Base-by-base conservation (phyloP, 1,140 invertebrate species). In the Tetragnatha versicolor region DNA sequence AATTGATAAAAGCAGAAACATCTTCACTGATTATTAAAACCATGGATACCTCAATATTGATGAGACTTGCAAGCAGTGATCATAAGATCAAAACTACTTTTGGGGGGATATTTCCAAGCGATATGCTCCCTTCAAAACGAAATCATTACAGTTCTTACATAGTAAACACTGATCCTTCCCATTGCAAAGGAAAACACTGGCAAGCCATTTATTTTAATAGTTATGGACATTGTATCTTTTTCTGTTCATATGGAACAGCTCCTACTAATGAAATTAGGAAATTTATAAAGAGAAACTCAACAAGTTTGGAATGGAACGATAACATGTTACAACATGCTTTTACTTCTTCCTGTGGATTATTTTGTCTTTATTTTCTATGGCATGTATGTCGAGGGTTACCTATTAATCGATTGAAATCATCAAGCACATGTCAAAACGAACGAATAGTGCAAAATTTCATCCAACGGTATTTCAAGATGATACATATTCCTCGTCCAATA, bases 11-110 rank as follows among this genome's bases (percentile, higher is more conserved):
- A 35, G 29, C 14, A 61, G 58, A 61, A 61, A 37, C 20, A 20
- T 61, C 17, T 61, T 61, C 31, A 61, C 12, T 9, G 58, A 61
- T n/a, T 61, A 37, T 61, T 61, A 61, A 37, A 25, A 3, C 37
- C 31, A 61, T 37, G 58, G 33, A 37, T 14, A 61, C 17, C 4
- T n/a, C 22, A 20, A 33, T 33, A 3, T 37, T 61, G 14, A 20
- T 35, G 22, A 33, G 31, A 35, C 22, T 35, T 35, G 33, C n/a
- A 37, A 29, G 29, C 7, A 37, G 17, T 0, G 58, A 61, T 37
- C 14, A 6, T n/a, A 33, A 37, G 20, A 61, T 61, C 9, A 61
- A 61, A 22, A 37, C 6, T 4, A 37, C 29, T 14, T 61, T 61
- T 61, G 58, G 31, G 22, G 58, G 58, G 20, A 33, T 61, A 14